Evolutionary conservation across 2,888 invertebrate species (phyloP).

Genomic region (Anarsia innoxiella): DNA sequence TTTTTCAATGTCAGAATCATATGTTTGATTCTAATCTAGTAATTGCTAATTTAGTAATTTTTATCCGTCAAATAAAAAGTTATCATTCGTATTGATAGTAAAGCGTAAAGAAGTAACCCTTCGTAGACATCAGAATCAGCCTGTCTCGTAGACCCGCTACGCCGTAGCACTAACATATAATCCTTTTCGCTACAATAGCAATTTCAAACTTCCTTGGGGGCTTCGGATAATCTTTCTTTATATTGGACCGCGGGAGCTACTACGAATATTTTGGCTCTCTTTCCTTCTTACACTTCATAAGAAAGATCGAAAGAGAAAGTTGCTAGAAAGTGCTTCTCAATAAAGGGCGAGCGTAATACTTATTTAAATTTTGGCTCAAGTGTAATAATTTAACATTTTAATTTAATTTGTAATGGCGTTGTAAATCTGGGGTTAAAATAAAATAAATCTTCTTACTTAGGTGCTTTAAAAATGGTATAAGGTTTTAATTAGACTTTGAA

Average conservation of each 20-base stretch:
- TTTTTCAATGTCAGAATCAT: no score
- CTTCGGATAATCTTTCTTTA: constrained; percentile 77
- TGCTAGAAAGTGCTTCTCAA: constrained; percentile 64
- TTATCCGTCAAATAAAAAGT: no score
- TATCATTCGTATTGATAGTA: no score
- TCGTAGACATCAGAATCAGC: constrained; percentile 38
- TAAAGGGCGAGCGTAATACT: constrained; percentile 70
- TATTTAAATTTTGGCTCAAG: constrained; percentile 74
- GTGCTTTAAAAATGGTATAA: no score
- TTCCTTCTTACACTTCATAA: constrained; percentile 26
- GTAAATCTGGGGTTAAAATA: constrained; percentile 50
- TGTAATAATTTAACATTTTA: constrained; percentile 73
- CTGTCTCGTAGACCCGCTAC: constrained; percentile 57
- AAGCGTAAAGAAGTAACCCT: background rate
- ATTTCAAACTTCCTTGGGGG: constrained; percentile 77
- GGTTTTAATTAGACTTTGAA: no score
- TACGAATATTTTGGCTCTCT: constrained; percentile 36
- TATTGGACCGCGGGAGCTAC: constrained; percentile 64
- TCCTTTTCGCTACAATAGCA: constrained; percentile 77
- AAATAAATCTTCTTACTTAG: constrained; percentile 38
- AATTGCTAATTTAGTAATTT: no score
- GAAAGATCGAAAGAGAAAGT: constrained; percentile 26
- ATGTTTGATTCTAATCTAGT: no score
- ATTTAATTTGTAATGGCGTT: constrained; percentile 69
- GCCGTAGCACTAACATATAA: constrained; percentile 74